Percentiles rank a stretch among this genome's conserved stretches.
These are phyloP conservation scores for Eristalis pertinax DNA, from an alignment of 2,888 invertebrate species.

Conservation along the genomic window DNA sequence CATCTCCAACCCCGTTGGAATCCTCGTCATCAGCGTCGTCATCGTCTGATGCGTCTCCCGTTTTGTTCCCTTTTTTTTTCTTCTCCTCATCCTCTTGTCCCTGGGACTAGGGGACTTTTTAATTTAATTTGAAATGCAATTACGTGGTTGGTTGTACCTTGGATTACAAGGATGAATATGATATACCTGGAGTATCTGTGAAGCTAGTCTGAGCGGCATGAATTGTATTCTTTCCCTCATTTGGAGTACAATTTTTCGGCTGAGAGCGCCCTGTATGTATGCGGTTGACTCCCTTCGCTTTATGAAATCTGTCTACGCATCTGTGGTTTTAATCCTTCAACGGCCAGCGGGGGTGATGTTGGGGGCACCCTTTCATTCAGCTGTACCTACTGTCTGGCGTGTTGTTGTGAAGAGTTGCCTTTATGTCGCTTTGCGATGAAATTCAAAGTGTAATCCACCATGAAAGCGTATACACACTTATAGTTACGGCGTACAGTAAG, in stretches of 20 bases:
- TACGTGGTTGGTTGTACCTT: slow-evolving; percentile 57
- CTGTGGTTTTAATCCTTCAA: slow-evolving; percentile 51
- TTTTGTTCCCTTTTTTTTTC: neutral
- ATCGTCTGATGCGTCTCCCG: slow-evolving; percentile 23
- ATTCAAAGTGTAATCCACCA: slow-evolving; percentile 9
- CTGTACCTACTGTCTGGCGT: slow-evolving; percentile 31
- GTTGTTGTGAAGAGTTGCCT: slow-evolving; percentile 29
- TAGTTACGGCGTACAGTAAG: neutral
- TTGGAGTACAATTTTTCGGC: slow-evolving; percentile 50
- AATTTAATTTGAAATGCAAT: slow-evolving; percentile 64
- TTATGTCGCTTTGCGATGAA: slow-evolving; percentile 41
- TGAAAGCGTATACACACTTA: neutral
- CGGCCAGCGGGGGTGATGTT: neutral
- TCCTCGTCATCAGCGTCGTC: slow-evolving; percentile 11
- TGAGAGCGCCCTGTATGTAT: slow-evolving; percentile 28
- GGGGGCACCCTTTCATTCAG: slow-evolving; percentile 1
- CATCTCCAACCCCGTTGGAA: neutral
- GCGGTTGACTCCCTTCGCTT: slow-evolving; percentile 2
- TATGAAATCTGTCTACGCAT: slow-evolving; percentile 45
- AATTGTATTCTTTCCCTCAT: slow-evolving; percentile 17
- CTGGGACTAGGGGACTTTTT: slow-evolving; percentile 27
- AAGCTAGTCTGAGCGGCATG: slow-evolving; percentile 13
- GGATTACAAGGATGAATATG: slow-evolving; percentile 49
- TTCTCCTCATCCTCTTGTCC: neutral
- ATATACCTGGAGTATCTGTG: slow-evolving; percentile 11